A percentile compares a stretch with the other conserved stretches of the same genome.
Conservation (phyloP, 35 echinoderm and acorn worm genomes). For the Lytechinus variegatus region DNA sequence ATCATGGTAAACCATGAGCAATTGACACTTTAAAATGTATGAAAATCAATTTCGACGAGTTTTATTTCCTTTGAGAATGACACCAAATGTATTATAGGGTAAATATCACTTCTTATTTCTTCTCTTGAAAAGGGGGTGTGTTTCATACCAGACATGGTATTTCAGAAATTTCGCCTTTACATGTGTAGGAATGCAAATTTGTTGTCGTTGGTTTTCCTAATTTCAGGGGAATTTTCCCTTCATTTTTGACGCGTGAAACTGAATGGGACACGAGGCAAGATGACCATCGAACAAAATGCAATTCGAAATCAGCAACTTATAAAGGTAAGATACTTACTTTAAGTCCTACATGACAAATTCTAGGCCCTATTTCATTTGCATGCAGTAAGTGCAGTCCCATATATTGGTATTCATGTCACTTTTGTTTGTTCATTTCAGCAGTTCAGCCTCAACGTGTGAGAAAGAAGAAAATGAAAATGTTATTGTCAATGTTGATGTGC, state of each 20-base stretch:
- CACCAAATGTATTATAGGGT: neutral
- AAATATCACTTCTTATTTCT: neutral
- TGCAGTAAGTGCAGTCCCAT: neutral
- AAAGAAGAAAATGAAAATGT: too few species aligned
- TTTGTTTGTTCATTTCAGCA: neutral
- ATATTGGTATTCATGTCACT: neutral
- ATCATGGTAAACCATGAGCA: neutral
- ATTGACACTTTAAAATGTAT: too few species aligned
- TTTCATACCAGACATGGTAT: neutral
- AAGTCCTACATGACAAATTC: too few species aligned
- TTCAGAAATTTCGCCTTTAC: neutral
- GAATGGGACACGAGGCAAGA: neutral
- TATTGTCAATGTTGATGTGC: too few species aligned
- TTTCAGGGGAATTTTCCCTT: neutral
- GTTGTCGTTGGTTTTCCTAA: neutral
- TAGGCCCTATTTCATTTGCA: too few species aligned
- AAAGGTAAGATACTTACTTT: neutral
- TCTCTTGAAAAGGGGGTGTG: neutral
- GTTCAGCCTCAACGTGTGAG: too few species aligned
- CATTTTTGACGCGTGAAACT: neutral
- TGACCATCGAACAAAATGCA: slow-evolving; percentile 29
- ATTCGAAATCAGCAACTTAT: neutral
- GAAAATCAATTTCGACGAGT: neutral
- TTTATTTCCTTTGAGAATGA: neutral
- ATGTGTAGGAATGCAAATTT: slow-evolving; percentile 4